Evolutionary conservation across 2,797 vertebrate species (phyloP), one percentile per base, ranked within the genome.

Genomic region (Knipowitschia caucasica): DNA sequence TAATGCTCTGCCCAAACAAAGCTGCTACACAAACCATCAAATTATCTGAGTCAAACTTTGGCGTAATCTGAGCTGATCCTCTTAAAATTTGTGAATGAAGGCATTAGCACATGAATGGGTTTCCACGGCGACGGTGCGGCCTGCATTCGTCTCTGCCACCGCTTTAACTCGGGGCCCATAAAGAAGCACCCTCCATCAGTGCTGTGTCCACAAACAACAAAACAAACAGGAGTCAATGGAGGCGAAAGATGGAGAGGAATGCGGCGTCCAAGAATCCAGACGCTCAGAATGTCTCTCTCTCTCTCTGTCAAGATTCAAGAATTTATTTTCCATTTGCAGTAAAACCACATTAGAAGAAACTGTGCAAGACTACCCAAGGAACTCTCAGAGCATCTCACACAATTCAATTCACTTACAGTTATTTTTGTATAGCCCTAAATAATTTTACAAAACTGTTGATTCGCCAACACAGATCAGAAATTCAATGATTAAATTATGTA

Each of bases 1-100:
- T 91, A 89, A 91, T 90, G 85, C 84, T 86, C 85, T 79, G 53
- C 64, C 58, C 73, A 85, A 88, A 90, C 90, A 91, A 91, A 91
- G 90, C 84, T 82, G 85, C 88, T 90, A 92, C 90, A 92, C 89
- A 91, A 91, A 89, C 88, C 88, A 84, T 88, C 88, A 83, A 90
- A 91, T 92, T 89, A 91, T 90, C 87, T 89, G 89, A 90, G 91
- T 92, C 89, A 92, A 91, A 92, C 86, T 90, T 91, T 91, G 87
- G 89, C 88, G 89, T 91, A 92, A 92, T 92, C 91, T 91, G 89
- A 89, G 88, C 84, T 90, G 89, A 91, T 92, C 91, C 91, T 90
- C 89, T 91, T 91, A 91, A 91, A 90, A 91, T 90, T 91, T 91
- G 90, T 89, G 91, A 92, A 92, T 92, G 86, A 88, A 87, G 62